Percentiles rank a stretch among this genome's conserved stretches.
Evolutionary conservation across 1,140 invertebrate genomes (phyloP).

Genomic region (Hyles vespertilio): DNA sequence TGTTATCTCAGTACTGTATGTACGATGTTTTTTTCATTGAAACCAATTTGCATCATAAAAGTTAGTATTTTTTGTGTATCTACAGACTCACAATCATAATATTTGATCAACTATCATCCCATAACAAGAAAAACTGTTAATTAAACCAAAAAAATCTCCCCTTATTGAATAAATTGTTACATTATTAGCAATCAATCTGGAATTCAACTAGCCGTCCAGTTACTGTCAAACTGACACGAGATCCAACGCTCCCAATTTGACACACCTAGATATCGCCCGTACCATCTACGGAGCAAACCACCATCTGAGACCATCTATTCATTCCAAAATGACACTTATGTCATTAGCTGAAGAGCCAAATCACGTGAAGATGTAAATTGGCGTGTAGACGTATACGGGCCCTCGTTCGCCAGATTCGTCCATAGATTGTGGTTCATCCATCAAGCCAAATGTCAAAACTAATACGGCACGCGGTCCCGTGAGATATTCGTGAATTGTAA

Average conservation of each 20-base stretch:
- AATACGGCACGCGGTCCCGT: constrained; percentile 67
- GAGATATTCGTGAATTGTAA: constrained; percentile 64
- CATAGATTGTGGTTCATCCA: constrained; percentile 69
- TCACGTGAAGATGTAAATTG: constrained; percentile 9
- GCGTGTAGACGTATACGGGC: constrained; percentile 46
- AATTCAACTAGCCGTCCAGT: constrained; percentile 37
- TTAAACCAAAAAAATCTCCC: no score
- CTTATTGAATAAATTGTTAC: not conserved
- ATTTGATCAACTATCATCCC: no score
- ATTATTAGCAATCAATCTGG: constrained; percentile 34
- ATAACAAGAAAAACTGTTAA: no score
- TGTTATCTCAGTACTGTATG: no score
- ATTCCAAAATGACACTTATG: constrained; percentile 26
- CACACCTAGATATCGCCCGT: constrained; percentile 40
- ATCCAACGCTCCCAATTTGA: constrained; percentile 43
- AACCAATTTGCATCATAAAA: no score
- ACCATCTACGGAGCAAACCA: constrained; percentile 25
- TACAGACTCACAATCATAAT: no score
- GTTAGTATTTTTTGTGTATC: no score
- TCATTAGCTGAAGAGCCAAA: constrained; percentile 14
- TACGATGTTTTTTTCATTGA: no score
- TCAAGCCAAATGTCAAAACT: constrained; percentile 74
- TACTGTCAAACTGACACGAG: constrained; percentile 40
- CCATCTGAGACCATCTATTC: constrained; percentile 9
- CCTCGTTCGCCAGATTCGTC: constrained; percentile 56